phyloP scores from a whole-genome alignment of 1,140 invertebrate species.

The Aphis gossypii region DNA sequence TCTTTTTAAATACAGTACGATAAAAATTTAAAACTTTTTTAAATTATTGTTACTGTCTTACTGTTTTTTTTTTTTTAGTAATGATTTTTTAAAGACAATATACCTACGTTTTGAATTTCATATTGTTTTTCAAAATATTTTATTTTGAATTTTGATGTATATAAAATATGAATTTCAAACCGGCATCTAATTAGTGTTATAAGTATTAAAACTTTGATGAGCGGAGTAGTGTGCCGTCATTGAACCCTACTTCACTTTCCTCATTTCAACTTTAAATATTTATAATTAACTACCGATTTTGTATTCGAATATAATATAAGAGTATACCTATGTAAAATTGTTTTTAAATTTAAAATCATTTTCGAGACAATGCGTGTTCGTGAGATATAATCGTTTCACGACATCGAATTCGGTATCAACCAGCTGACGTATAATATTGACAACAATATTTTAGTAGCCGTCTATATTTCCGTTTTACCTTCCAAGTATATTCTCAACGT shows the following conservation, averaged over 20 bases:
- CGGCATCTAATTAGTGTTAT: not conserved
- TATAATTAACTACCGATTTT: not conserved
- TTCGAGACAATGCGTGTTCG: not conserved
- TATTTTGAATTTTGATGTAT: not conserved
- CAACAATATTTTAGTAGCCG: not conserved
- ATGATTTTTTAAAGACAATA: not conserved
- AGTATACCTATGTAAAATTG: not conserved
- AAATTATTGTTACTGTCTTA: too few relatives aligned
- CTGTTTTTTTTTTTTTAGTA: not conserved
- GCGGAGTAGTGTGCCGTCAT: not conserved
- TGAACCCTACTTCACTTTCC: not conserved
- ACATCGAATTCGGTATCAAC: not conserved
- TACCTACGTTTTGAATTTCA: not conserved
- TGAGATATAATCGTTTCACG: not conserved
- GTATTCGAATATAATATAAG: not conserved
- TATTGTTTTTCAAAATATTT: not conserved
- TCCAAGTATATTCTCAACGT: slow-evolving; percentile 79
- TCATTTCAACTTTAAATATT: not conserved
- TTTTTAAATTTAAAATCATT: not conserved
- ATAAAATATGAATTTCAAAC: not conserved
- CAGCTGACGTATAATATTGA: not conserved
- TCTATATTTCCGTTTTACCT: slow-evolving; percentile 67
- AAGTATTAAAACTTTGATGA: not conserved
- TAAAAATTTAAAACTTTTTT: too few relatives aligned
- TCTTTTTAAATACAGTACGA: too few relatives aligned